A percentile compares a stretch with the other conserved stretches of the same genome.
Conservation (phyloP, 2,797 vertebrate species). For the Manis javanica region DNA sequence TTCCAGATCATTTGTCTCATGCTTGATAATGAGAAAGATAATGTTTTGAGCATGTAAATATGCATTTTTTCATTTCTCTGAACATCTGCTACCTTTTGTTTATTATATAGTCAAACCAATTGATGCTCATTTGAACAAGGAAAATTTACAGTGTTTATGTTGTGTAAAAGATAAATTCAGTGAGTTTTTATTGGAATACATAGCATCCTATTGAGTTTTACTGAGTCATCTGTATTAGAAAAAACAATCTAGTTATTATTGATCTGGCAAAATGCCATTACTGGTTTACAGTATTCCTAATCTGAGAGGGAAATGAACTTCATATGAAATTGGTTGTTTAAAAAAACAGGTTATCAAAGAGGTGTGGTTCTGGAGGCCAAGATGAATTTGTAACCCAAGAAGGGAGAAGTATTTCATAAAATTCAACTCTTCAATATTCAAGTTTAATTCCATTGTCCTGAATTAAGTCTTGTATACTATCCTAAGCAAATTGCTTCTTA, state of each 20-base stretch:
- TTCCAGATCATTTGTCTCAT: not conserved
- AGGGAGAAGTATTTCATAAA: not conserved
- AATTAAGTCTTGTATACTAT: constrained; percentile 18
- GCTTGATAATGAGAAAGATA: not conserved
- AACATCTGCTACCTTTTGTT: not conserved
- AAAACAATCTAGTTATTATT: constrained; percentile 55
- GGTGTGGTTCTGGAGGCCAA: not conserved
- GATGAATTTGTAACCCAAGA: constrained; percentile 21
- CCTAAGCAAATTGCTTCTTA: not conserved
- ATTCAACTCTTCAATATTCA: constrained; percentile 62
- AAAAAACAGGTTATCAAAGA: not conserved
- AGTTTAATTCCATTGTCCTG: constrained; percentile 10
- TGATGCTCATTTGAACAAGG: constrained; percentile 33
- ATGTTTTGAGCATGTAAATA: constrained; percentile 38
- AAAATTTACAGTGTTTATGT: constrained; percentile 51
- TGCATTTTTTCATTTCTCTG: constrained; percentile 40
- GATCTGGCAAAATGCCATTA: constrained; percentile 51
- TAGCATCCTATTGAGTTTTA: constrained; percentile 42
- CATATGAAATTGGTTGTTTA: not conserved
- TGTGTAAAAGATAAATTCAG: constrained; percentile 3
- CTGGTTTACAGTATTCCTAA: not conserved
- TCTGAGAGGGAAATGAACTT: constrained; percentile 19
- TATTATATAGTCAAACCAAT: not conserved
- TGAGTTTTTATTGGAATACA: not conserved
- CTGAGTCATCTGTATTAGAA: constrained; percentile 47